Conservation (phyloP, 1,140 invertebrate genomes). For the Pararge aegeria region DNA sequence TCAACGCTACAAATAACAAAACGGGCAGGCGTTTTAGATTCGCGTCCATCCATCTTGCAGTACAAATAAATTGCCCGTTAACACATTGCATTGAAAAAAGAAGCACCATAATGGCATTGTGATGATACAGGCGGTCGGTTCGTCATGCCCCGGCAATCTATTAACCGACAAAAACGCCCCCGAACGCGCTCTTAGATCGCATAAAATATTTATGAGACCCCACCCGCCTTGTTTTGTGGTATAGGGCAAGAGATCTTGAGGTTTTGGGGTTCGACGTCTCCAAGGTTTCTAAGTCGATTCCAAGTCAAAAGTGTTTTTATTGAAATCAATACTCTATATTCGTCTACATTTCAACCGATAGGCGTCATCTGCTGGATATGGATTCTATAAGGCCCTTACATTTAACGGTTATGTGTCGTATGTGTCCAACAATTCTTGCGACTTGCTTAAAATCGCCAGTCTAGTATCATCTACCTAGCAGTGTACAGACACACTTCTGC, state of each 20-base stretch:
- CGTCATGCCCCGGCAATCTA: conserved; percentile 51
- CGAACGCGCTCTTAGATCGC: conserved; percentile 36
- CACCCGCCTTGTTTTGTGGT: conserved; percentile 19
- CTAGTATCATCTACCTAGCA: too few relatives aligned
- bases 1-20: not conserved
- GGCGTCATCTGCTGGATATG: too few relatives aligned
- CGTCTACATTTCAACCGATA: too few relatives aligned
- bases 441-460: too few relatives aligned
- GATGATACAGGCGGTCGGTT: conserved; percentile 21
- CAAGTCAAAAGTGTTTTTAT: too few relatives aligned
- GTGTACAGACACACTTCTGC: too few relatives aligned
- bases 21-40: not conserved
- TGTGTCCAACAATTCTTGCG: too few relatives aligned
- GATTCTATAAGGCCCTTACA: too few relatives aligned
- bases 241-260: conserved; percentile 5
- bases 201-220: conserved; percentile 62
- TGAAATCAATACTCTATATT: too few relatives aligned
- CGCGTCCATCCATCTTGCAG: conserved; percentile 4
- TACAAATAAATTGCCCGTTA: conserved; percentile 15
- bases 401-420: too few relatives aligned
- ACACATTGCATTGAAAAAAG: conserved; percentile 12
- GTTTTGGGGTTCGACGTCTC: not conserved
- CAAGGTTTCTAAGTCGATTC: too few relatives aligned
- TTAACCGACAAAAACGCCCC: conserved; percentile 52
- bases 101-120: conserved; percentile 13